Percentiles rank a stretch among this genome's conserved stretches.
phyloP scores from a whole-genome alignment of 2,888 invertebrate species.

The Drosophila gaucha region DNA sequence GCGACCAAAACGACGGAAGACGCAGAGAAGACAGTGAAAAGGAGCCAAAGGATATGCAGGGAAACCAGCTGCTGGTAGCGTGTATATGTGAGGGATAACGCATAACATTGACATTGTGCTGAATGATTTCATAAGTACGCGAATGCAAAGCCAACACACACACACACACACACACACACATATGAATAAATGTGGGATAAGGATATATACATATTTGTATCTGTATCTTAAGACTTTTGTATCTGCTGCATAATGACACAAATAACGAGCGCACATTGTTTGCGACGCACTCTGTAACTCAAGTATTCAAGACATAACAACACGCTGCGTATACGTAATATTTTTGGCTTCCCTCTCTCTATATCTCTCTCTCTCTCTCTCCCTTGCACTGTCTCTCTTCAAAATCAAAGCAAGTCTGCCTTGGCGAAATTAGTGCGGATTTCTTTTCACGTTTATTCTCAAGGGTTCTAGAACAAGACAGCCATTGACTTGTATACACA shows the following conservation, averaged over 20 bases:
- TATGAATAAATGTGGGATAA: constrained; percentile 54
- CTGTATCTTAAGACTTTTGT: constrained; percentile 36
- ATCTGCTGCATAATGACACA: constrained; percentile 78
- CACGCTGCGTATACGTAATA: constrained; percentile 77
- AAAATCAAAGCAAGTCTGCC: constrained; percentile 16
- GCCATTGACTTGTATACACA: constrained; percentile 26
- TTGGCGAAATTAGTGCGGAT: constrained; percentile 71
- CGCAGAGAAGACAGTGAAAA: background rate
- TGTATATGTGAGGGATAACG: constrained; percentile 40
- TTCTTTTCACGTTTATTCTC: constrained; percentile 62
- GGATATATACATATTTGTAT: constrained; percentile 18
- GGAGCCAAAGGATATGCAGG: constrained; percentile 32
- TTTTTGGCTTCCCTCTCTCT: background rate
- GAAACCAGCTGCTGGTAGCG: constrained; percentile 6
- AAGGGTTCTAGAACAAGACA: constrained; percentile 58
- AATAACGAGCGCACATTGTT: constrained; percentile 78
- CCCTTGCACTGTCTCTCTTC: background rate
- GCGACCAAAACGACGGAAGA: constrained; percentile 3
- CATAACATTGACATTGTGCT: constrained; percentile 77
- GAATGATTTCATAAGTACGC: constrained; percentile 75
- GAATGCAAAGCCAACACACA: constrained; percentile 22
- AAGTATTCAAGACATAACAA: constrained; percentile 66
- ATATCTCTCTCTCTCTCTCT: background rate
- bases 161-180: constrained; percentile 20
- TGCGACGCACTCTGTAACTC: constrained; percentile 44